Conservation (phyloP, 2,888 invertebrate genomes). For the Gari tellinella region DNA sequence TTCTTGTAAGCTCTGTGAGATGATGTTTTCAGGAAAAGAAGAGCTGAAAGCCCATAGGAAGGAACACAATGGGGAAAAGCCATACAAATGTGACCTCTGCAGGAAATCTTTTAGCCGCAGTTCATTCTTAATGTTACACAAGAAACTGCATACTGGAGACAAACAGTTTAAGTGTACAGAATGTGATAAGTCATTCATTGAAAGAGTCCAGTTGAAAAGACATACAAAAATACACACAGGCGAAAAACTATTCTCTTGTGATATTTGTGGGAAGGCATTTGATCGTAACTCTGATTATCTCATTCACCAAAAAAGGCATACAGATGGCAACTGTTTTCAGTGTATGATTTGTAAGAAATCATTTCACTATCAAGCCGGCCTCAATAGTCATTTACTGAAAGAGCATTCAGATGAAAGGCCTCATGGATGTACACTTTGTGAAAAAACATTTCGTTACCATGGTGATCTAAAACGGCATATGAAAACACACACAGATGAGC, state of each 20-base stretch:
- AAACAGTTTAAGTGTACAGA: constrained; percentile 12
- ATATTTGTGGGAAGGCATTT: constrained; percentile 8
- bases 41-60: constrained; percentile 9
- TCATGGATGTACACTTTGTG: constrained; percentile 6
- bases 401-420: too few species aligned
- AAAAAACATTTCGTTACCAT: not conserved
- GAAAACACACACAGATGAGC: constrained; percentile 5
- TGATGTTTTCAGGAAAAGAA: constrained; percentile 2
- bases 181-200: constrained; percentile 2
- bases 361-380: too few species aligned
- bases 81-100: constrained; percentile 18
- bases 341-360: too few species aligned
- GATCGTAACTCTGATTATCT: not conserved
- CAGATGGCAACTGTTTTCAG: too few species aligned
- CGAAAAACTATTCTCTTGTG: constrained; percentile 2
- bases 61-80: constrained; percentile 13
- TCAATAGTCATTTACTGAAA: too few species aligned
- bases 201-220: constrained; percentile 6
- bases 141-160: constrained; percentile 11
- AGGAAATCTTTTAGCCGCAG: constrained; percentile 1
- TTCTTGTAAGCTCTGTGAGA: constrained; percentile 12
- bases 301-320: too few species aligned
- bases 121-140: not conserved
- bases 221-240: constrained; percentile 6
- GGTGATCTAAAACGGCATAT: constrained; percentile 5